These are phyloP conservation scores for Abrostola tripartita DNA, from an alignment of 2,888 invertebrate species.

Conservation along the genomic window DNA sequence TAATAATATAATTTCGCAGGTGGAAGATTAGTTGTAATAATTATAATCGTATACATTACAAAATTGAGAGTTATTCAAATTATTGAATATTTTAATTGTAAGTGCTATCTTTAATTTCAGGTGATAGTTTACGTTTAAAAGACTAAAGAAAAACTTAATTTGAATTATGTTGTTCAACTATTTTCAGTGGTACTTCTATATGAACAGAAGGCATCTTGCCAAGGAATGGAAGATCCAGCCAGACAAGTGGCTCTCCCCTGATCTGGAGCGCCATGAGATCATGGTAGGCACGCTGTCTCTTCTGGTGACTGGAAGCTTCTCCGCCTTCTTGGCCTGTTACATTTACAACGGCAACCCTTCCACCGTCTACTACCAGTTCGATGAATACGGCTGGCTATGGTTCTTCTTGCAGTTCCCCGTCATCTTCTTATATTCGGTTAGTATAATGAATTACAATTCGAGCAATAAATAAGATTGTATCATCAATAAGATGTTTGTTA, in stretches of 20 bases:
- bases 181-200: conserved; percentile 92
- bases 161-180: not conserved
- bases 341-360: conserved; percentile 91
- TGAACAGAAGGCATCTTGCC: conserved; percentile 88
- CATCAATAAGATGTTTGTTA: too few relatives aligned
- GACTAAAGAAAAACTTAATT: too few relatives aligned
- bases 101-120: too few relatives aligned
- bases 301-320: conserved; percentile 85
- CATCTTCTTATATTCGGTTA: conserved; percentile 90
- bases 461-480: too few relatives aligned
- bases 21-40: too few relatives aligned
- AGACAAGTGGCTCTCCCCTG: conserved; percentile 90
- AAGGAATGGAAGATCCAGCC: conserved; percentile 93
- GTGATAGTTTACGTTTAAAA: too few relatives aligned
- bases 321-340: conserved; percentile 90
- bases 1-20: conserved; percentile 21
- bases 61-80: too few relatives aligned
- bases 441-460: conserved; percentile 45
- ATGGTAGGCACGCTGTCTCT: conserved; percentile 89
- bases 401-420: conserved; percentile 90
- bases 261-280: conserved; percentile 91
- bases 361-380: conserved; percentile 89
- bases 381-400: conserved; percentile 90
- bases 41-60: too few relatives aligned
- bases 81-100: too few relatives aligned